Percentiles rank a stretch among this genome's conserved stretches.
phyloP scores from a whole-genome alignment of 2,113 vertebrate species.

The human region GRCh38 chr9:131215001-131215500 shows the following conservation, averaged over 20 bases:
- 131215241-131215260: conserved; percentile 84
- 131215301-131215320: conserved; percentile 96
- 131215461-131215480: not conserved
- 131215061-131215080: not conserved
- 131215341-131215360: conserved; percentile 84
- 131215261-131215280: conserved; percentile 93
- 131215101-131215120: not conserved
- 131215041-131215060: not conserved
- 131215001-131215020: not conserved
- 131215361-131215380: conserved; percentile 83
- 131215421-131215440: not conserved
- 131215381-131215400: not conserved
- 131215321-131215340: conserved; percentile 91
- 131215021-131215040: not conserved
- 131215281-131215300: conserved; percentile 98
- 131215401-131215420: not conserved
- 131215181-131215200: conserved; percentile 38
- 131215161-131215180: not conserved
- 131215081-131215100: not conserved
- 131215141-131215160: not conserved
- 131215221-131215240: conserved; percentile 89
- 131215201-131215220: conserved; percentile 80
- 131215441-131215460: not conserved
- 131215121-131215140: not conserved
- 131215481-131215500: not conserved